A percentile compares a stretch with the other conserved stretches of the same genome.
Conservation (phyloP, 2,113 vertebrate genomes). For the Pedetes capensis region DNA sequence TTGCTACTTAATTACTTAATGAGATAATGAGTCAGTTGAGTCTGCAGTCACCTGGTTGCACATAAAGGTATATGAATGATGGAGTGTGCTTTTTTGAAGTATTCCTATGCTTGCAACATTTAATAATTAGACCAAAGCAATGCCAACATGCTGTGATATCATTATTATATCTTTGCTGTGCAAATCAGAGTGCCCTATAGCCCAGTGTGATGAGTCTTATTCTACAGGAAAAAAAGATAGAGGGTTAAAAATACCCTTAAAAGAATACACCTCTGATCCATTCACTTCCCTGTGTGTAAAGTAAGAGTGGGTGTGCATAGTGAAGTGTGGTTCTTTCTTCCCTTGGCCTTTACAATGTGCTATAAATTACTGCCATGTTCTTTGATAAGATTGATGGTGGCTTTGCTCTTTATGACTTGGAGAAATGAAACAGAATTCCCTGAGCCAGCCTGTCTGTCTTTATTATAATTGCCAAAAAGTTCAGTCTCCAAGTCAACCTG, state of each 20-base stretch:
- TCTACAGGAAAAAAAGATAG: not conserved
- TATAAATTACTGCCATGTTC: not conserved
- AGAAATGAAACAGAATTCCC: conserved; percentile 33
- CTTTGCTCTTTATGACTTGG: conserved; percentile 49
- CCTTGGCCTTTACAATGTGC: not conserved
- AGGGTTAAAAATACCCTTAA: not conserved
- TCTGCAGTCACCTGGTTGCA: not conserved
- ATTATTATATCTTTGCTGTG: not conserved
- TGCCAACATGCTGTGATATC: rapidly evolving
- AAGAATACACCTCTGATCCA: not conserved
- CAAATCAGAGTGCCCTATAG: not conserved
- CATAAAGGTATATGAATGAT: not conserved
- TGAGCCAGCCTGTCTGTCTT: conserved; percentile 22
- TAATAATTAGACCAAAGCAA: not conserved
- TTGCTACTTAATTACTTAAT: not conserved
- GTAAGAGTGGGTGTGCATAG: not conserved
- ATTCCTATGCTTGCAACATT: not conserved
- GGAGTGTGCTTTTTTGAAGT: not conserved
- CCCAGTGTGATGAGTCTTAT: not conserved
- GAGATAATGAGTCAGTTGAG: not conserved
- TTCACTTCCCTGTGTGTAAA: not conserved
- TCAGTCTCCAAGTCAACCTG: not conserved
- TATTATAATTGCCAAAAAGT: not conserved
- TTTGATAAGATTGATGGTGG: not conserved
- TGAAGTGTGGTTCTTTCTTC: not conserved